These are phyloP conservation scores for Rallus limicola DNA, from an alignment of 2,113 vertebrate species.

Conservation along the genomic window DNA sequence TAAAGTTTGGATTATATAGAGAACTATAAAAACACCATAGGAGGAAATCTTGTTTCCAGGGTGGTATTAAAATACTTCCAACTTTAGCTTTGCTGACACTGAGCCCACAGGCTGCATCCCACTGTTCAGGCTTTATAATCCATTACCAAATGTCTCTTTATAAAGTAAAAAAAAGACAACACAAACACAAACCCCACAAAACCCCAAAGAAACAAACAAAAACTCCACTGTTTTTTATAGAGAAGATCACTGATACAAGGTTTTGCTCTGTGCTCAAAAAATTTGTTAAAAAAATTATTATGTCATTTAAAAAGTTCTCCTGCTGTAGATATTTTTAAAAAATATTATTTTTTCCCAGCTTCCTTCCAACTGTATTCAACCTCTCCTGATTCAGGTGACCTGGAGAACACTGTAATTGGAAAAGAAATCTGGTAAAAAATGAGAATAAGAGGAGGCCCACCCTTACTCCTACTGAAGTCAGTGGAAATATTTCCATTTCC, in stretches of 20 bases:
- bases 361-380: not conserved
- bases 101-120: not conserved
- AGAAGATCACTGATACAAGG: not conserved
- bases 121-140: not conserved
- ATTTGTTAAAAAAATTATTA: slow-evolving; percentile 8
- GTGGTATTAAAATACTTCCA: not conserved
- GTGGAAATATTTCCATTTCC: not conserved
- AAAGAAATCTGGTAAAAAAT: not conserved
- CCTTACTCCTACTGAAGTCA: not conserved
- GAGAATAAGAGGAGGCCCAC: not conserved
- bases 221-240: not conserved
- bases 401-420: slow-evolving; percentile 22
- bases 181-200: not conserved
- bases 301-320: not conserved
- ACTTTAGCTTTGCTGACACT: not conserved
- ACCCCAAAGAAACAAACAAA: not conserved
- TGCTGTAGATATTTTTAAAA: not conserved
- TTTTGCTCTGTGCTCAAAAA: not conserved
- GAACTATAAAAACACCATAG: not conserved
- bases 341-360: not conserved
- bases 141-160: not conserved
- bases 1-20: not conserved
- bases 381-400: slow-evolving; percentile 11
- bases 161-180: not conserved
- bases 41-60: not conserved